Conservation (phyloP, 2,113 vertebrate species). For the Etheostoma cragini region DNA sequence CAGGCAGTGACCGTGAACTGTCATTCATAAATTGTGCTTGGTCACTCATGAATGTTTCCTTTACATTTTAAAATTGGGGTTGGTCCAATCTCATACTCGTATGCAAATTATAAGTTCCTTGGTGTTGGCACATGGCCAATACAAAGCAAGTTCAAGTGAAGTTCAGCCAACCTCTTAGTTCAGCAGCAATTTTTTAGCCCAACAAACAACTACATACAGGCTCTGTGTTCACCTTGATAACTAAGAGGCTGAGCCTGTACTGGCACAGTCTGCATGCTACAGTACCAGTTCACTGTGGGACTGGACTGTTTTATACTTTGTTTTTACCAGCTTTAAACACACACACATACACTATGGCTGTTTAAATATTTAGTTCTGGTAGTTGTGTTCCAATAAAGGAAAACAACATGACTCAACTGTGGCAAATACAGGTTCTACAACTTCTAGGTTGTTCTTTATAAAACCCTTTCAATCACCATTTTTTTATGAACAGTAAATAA, state of each 20-base stretch:
- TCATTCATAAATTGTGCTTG: conserved; percentile 23
- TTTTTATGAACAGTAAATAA: background rate
- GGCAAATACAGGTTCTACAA: background rate
- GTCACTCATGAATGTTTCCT: conserved; percentile 4
- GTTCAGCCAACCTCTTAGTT: conserved; percentile 54
- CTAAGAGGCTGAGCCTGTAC: background rate
- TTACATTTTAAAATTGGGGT: conserved; percentile 37
- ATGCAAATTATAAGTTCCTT: conserved; percentile 34
- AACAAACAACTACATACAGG: conserved; percentile 16
- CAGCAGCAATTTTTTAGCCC: conserved; percentile 36
- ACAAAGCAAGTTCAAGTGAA: conserved; percentile 41
- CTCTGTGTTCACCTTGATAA: conserved; percentile 19
- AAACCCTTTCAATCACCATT: background rate
- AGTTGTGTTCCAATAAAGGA: background rate
- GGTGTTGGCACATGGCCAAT: background rate
- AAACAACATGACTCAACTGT: conserved; percentile 13
- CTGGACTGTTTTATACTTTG: background rate
- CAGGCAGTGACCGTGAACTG: conserved; percentile 30
- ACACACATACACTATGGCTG: background rate
- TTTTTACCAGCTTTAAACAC: background rate
- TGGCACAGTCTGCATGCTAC: conserved; percentile 16
- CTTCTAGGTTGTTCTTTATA: conserved; percentile 5
- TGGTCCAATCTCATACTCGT: conserved; percentile 29
- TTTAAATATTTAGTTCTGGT: conserved; percentile 30
- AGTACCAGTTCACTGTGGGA: background rate